Percentiles rank a stretch among this genome's conserved stretches.
Conservation (phyloP, 2,113 vertebrate genomes). For the Rhinogobius similis region DNA sequence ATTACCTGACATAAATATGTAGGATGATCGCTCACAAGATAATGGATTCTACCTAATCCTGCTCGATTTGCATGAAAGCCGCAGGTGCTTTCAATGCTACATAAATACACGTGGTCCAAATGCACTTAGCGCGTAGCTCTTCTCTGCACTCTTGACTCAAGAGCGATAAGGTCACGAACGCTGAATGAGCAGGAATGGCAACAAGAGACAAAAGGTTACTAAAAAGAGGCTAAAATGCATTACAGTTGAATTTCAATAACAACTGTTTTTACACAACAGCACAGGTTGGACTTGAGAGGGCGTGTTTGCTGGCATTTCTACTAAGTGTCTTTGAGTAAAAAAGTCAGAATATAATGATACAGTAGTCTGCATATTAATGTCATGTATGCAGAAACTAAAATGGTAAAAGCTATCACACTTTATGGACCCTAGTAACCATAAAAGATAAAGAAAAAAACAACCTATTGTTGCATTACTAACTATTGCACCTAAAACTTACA, state of each 20-base stretch:
- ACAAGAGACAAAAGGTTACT: neutral
- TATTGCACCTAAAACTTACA: neutral
- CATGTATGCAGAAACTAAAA: neutral
- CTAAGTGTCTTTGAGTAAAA: neutral
- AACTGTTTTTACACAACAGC: neutral
- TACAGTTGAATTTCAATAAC: neutral
- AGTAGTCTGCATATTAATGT: neutral
- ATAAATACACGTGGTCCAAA: neutral
- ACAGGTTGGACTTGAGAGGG: neutral
- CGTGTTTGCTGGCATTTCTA: neutral
- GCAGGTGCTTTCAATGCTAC: constrained; percentile 1
- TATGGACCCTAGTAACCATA: neutral
- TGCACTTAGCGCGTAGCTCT: neutral
- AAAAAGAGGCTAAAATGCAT: neutral
- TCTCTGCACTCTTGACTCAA: neutral
- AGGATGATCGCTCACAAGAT: constrained; percentile 11
- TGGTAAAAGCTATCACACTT: neutral
- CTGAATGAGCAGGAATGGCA: neutral
- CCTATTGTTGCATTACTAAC: neutral
- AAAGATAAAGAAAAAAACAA: neutral
- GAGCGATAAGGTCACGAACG: neutral
- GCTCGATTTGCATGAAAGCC: constrained; percentile 13
- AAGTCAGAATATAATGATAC: neutral
- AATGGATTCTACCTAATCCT: constrained; percentile 18
- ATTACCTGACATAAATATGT: neutral